These are phyloP conservation scores for Aselliscus stoliczkanus DNA, from an alignment of 2,797 vertebrate species.

Conservation along the genomic window DNA sequence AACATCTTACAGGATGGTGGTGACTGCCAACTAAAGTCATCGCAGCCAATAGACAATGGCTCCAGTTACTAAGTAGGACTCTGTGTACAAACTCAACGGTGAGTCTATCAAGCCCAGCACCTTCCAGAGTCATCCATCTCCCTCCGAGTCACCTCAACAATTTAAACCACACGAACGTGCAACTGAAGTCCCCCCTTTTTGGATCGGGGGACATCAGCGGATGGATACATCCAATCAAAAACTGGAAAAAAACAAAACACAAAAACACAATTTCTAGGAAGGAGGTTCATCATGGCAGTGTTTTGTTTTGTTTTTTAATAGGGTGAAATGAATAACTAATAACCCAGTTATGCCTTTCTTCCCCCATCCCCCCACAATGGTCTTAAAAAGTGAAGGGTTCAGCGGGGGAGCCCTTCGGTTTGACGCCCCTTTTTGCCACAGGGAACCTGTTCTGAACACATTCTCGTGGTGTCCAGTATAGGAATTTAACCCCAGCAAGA, in stretches of 20 bases:
- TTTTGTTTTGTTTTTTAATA: not conserved
- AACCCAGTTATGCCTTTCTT: not conserved
- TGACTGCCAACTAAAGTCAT: slow-evolving; percentile 54
- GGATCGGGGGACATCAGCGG: not conserved
- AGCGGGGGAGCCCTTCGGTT: not conserved
- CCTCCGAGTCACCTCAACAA: slow-evolving; percentile 18
- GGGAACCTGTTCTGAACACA: slow-evolving; percentile 78
- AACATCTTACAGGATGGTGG: slow-evolving; percentile 3
- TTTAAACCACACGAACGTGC: not conserved
- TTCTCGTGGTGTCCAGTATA: slow-evolving; percentile 75
- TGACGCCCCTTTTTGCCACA: slow-evolving; percentile 29
- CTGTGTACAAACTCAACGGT: slow-evolving; percentile 46
- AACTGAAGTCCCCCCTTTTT: not conserved
- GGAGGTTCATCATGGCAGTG: not conserved
- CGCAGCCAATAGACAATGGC: slow-evolving; percentile 49
- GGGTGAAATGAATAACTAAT: not conserved
- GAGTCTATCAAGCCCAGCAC: slow-evolving; percentile 12
- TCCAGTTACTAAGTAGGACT: slow-evolving; percentile 55
- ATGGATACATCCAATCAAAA: not conserved
- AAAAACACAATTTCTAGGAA: slow-evolving; percentile 14
- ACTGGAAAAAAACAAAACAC: not conserved
- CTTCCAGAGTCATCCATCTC: slow-evolving; percentile 28
- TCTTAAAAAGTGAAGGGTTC: not conserved
- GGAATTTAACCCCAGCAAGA: slow-evolving; percentile 71
- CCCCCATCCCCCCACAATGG: not conserved